A percentile compares a stretch with the other conserved stretches of the same genome.
These are phyloP conservation scores for Chamaea fasciata DNA, from an alignment of 2,113 vertebrate species.

Conservation along the genomic window DNA sequence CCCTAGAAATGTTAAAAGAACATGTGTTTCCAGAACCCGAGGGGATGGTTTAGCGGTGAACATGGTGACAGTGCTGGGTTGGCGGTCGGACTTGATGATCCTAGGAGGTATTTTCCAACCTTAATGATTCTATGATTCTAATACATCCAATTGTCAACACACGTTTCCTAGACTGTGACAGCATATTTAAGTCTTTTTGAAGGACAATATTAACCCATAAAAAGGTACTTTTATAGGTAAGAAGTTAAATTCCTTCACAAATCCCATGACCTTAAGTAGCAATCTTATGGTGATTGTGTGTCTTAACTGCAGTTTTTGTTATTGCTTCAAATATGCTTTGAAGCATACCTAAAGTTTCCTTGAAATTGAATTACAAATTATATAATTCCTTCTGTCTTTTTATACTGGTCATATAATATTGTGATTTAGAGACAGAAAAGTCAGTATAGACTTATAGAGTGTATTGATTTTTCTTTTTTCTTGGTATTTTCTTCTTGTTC, in stretches of 20 bases:
- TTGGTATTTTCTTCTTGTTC: background rate
- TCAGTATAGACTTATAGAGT: background rate
- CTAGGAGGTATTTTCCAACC: background rate
- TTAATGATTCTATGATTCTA: background rate
- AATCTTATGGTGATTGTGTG: background rate
- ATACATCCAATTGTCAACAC: background rate
- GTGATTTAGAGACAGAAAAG: background rate
- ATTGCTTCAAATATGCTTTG: background rate
- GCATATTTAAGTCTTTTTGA: background rate
- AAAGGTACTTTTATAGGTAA: background rate
- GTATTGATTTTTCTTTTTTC: background rate
- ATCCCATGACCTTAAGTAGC: background rate
- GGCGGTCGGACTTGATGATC: background rate
- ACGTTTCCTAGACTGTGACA: background rate
- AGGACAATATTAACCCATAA: background rate
- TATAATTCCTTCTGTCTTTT: background rate
- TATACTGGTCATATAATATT: background rate
- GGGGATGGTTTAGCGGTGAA: background rate
- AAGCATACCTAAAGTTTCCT: background rate
- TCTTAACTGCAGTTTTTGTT: background rate
- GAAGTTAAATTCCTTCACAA: background rate
- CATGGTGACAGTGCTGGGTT: background rate
- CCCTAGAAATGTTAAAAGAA: background rate
- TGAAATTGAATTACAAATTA: background rate
- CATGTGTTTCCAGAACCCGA: background rate